These are phyloP conservation scores for Dipus sagitta DNA, from an alignment of 2,797 vertebrate genomes.

Conservation along the genomic window DNA sequence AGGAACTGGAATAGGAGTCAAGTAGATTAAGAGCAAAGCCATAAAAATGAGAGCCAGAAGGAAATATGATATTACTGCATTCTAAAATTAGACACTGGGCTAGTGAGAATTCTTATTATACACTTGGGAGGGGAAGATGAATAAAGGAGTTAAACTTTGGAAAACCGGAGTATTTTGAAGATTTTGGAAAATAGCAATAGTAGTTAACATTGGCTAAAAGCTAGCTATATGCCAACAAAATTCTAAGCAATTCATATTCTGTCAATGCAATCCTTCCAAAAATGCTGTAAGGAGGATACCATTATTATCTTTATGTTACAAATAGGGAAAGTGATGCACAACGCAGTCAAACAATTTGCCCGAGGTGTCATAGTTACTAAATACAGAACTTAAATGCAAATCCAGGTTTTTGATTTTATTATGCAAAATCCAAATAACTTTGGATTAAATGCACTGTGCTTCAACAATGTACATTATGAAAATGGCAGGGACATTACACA, in stretches of 20 bases:
- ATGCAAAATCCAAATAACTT: neutral
- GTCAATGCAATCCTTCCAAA: conserved; percentile 39
- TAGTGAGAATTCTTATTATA: conserved; percentile 38
- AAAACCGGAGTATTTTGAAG: conserved; percentile 40
- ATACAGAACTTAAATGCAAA: conserved; percentile 8
- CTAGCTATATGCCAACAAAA: conserved; percentile 27
- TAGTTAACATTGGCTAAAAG: conserved; percentile 45
- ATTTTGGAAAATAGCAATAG: conserved; percentile 49
- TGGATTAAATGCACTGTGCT: neutral
- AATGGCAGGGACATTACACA: neutral
- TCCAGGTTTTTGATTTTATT: conserved; percentile 22
- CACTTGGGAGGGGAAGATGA: conserved; percentile 4
- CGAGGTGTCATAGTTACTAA: conserved; percentile 23
- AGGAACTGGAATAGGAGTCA: conserved; percentile 77
- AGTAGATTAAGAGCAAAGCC: conserved; percentile 76
- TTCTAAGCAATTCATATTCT: conserved; percentile 31
- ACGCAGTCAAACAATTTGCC: conserved; percentile 46
- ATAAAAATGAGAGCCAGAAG: conserved; percentile 73
- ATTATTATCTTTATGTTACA: conserved; percentile 47
- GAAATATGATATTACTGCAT: conserved; percentile 75
- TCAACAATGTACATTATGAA: neutral
- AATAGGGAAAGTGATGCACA: neutral
- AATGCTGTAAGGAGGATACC: neutral
- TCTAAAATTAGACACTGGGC: conserved; percentile 72
- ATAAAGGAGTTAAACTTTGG: conserved; percentile 45